phyloP scores from a whole-genome alignment of 2,797 vertebrate genomes.

The Pipistrellus kuhlii region DNA sequence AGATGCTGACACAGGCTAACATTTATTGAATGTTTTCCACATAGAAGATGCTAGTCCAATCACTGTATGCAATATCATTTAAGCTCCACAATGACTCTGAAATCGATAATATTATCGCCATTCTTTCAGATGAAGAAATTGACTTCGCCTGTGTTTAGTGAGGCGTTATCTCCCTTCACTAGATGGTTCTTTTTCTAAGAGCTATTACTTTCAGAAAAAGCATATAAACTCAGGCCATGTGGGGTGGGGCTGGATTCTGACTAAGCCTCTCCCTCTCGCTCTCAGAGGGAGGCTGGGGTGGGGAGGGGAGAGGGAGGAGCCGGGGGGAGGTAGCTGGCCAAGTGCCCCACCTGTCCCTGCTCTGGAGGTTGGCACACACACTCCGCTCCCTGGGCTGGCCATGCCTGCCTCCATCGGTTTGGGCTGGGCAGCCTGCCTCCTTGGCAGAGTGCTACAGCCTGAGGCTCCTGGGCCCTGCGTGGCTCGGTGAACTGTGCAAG shows the following conservation, averaged over 20 bases:
- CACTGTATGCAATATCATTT: neutral
- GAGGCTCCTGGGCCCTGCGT: slow-evolving; percentile 83
- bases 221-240: neutral
- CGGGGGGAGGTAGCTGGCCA: neutral
- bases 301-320: neutral
- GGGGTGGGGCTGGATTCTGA: neutral
- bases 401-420: neutral
- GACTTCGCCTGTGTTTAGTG: neutral
- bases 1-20: neutral
- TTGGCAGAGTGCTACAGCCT: slow-evolving; percentile 80
- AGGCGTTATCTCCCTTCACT: neutral
- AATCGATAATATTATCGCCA: neutral
- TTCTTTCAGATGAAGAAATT: neutral
- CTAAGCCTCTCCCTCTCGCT: neutral
- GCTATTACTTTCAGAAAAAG: neutral
- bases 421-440: slow-evolving; percentile 60
- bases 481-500: slow-evolving; percentile 84
- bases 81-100: neutral
- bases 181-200: neutral
- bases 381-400: neutral
- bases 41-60: neutral
- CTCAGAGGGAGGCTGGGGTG: neutral
- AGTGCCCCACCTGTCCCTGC: neutral
- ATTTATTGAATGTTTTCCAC: neutral
- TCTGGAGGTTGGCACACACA: neutral